phyloP scores from a whole-genome alignment of 2,797 vertebrate species.

The Anas georgica region DNA sequence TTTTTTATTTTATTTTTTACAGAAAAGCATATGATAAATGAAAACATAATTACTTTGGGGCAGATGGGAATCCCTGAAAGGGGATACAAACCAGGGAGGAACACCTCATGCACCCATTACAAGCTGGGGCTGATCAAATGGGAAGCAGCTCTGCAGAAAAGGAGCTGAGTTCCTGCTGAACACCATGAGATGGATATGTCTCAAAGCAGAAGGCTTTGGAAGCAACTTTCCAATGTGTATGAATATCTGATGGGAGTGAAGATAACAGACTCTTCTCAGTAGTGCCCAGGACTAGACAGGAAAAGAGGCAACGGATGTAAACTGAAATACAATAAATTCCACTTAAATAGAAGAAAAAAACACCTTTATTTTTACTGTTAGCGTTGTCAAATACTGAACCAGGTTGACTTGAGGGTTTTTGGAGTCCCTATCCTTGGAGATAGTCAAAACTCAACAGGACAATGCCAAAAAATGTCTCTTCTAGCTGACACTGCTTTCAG shows the following conservation, averaged over 20 bases:
- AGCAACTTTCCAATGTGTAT: too few species aligned
- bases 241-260: not conserved
- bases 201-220: not conserved
- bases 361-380: not conserved
- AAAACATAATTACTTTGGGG: not conserved
- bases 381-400: not conserved
- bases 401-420: not conserved
- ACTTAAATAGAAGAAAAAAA: not conserved
- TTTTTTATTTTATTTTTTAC: not conserved
- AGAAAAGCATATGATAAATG: not conserved
- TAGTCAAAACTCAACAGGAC: not conserved
- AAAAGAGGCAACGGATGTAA: not conserved
- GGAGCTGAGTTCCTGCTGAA: not conserved
- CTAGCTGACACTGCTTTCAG: not conserved
- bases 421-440: not conserved
- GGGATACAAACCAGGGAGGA: not conserved
- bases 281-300: not conserved
- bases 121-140: not conserved
- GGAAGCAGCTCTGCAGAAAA: not conserved
- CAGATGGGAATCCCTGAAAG: not conserved
- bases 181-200: not conserved
- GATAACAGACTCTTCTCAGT: not conserved
- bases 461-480: not conserved
- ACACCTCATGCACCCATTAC: not conserved
- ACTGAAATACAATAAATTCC: not conserved